Percentiles rank a stretch among this genome's conserved stretches.
Evolutionary conservation across 2,888 invertebrate species (phyloP).

Genomic region (Cataglyphis rosenhaueri): DNA sequence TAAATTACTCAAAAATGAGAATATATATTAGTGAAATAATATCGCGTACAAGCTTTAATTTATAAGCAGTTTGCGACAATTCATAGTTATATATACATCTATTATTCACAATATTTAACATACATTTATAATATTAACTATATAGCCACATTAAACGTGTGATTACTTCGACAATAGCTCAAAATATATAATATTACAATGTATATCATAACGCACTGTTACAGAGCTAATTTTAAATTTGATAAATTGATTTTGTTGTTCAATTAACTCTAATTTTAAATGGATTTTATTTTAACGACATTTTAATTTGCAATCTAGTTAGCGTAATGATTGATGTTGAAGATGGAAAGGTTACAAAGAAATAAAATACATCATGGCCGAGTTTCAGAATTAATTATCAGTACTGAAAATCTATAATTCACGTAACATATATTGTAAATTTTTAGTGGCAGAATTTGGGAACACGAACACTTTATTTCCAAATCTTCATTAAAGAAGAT

Average conservation of each 20-base stretch:
- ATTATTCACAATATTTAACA: constrained; percentile 36
- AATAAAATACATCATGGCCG: not conserved
- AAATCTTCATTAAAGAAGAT: constrained; percentile 21
- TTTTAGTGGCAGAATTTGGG: too few species aligned
- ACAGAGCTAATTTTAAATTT: not conserved
- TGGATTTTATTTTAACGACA: not conserved
- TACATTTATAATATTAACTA: constrained; percentile 27
- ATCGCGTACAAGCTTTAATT: constrained; percentile 25
- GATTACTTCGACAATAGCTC: not conserved
- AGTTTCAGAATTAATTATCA: too few species aligned
- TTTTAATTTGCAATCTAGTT: constrained; percentile 16
- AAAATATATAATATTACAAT: constrained; percentile 27
- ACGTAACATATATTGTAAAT: too few species aligned
- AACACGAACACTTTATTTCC: not conserved
- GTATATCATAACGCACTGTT: not conserved
- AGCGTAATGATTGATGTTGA: constrained; percentile 13
- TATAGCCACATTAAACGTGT: constrained; percentile 6
- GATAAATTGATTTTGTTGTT: not conserved
- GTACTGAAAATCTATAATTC: too few species aligned
- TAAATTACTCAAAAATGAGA: constrained; percentile 27
- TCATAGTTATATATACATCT: constrained; percentile 21
- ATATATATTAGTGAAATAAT: constrained; percentile 8
- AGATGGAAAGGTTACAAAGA: not conserved
- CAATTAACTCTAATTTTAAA: constrained; percentile 27
- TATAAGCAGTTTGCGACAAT: constrained; percentile 29